Base-by-base conservation (phyloP, 2,113 vertebrate species). In the Hemicordylus capensis region DNA sequence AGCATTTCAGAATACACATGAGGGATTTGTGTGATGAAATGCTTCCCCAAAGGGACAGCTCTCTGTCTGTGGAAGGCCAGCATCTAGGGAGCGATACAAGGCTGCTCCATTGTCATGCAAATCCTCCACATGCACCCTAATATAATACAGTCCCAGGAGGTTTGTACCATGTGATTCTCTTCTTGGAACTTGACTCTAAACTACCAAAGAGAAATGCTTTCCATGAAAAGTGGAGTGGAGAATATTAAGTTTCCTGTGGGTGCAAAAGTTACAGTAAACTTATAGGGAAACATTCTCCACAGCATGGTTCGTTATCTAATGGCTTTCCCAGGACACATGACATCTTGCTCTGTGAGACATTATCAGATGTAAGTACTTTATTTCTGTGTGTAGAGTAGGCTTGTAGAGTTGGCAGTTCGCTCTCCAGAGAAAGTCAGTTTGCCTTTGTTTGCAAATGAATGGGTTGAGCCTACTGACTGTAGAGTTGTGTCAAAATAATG, bases 401-500 rank as follows among this genome's bases (percentile, higher is more conserved):
- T 58, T 10, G 20, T 14, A 37, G 37, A 19, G n/a, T n/a, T 80
- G 44, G 31, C 46, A 51, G 22, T 72, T 72, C 34, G 9, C 2
- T 81, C 26, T 28, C 51, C 15, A 81, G 37, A 81, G 15, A 70
- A 42, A 22, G 15, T 61, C 72, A 42, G n/a, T 34, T 73, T 85
- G 42, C 22, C 26, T 56, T 17, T 44, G 12, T 79, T 26, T 79
- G 31, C 39, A 82, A 73, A 75, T 78, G 91, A 73, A 75, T 78
- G 91, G 87, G 80, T 70, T 78, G 6, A 80, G 64, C 6, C 66
- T 76, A 39, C 1, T 1, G 70, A 39, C 58, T 0, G 0, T 81
- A 85, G 70, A 59, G 63, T 76, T 74, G 64, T 19, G 69, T 67
- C 24, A 83, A 89, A 63, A 72, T 34, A 48, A 54, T 81, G 87